These are phyloP conservation scores for Cheilosia urbana DNA, from an alignment of 2,888 invertebrate genomes.

Conservation along the genomic window DNA sequence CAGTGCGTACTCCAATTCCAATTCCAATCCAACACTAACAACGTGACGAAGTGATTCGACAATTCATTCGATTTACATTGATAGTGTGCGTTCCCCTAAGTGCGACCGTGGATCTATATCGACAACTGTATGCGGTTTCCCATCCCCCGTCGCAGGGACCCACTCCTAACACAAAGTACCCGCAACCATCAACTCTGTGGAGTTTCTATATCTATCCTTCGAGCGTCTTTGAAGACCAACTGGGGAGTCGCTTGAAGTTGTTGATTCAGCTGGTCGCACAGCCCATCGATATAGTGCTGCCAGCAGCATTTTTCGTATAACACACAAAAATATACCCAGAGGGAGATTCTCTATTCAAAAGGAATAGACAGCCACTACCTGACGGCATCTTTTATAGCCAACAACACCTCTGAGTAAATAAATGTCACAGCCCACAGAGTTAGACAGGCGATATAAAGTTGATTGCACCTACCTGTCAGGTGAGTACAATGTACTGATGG, in stretches of 20 bases:
- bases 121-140: conserved; percentile 61
- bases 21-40: conserved; percentile 27
- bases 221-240: conserved; percentile 60
- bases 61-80: conserved; percentile 4
- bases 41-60: conserved; percentile 55
- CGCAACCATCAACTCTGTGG: neutral
- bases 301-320: conserved; percentile 5
- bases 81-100: conserved; percentile 59
- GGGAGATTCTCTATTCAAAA: conserved; percentile 7
- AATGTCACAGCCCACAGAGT: conserved; percentile 13
- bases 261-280: conserved; percentile 62
- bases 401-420: conserved; percentile 38
- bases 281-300: conserved; percentile 37
- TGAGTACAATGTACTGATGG: neutral
- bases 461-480: conserved; percentile 34
- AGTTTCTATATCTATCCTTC: conserved; percentile 53
- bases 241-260: conserved; percentile 58
- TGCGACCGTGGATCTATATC: conserved; percentile 62
- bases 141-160: conserved; percentile 11
- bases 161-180: conserved; percentile 19
- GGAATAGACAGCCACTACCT: conserved; percentile 9
- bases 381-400: conserved; percentile 22
- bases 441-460: conserved; percentile 23
- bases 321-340: conserved; percentile 1
- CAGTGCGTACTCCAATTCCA: conserved; percentile 12